Conservation (phyloP, 2,888 invertebrate genomes). For the Gerris lacustris region DNA sequence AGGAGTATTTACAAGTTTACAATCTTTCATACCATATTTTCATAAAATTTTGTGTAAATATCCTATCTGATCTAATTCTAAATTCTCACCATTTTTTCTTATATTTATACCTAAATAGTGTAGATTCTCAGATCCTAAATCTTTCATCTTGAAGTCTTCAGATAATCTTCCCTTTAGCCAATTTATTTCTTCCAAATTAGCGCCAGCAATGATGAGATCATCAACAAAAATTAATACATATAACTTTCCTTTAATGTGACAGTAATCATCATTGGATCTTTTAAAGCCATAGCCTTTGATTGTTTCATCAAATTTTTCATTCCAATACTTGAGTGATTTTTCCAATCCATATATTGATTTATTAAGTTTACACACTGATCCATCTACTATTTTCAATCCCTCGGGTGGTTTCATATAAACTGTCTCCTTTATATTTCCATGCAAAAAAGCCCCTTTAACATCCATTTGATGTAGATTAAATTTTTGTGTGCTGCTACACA, state of each 20-base stretch:
- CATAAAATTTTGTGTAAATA: constrained; percentile 22
- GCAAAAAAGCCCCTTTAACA: constrained; percentile 12
- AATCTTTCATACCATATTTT: constrained; percentile 23
- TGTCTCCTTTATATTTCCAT: constrained; percentile 3
- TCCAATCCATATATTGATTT: constrained; percentile 14
- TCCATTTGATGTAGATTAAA: constrained; percentile 12
- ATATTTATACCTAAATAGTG: not conserved
- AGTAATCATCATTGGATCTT: constrained; percentile 12
- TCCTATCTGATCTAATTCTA: constrained; percentile 19
- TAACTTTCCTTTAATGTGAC: not conserved
- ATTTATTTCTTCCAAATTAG: not conserved
- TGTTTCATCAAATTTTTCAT: constrained; percentile 9
- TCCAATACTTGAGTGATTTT: constrained; percentile 14
- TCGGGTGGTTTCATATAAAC: constrained; percentile 13
- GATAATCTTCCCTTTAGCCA: not conserved
- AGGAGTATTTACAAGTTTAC: constrained; percentile 14
- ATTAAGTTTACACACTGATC: constrained; percentile 8
- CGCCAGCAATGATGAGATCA: constrained; percentile 2
- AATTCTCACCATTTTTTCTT: not conserved
- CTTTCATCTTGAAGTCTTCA: not conserved
- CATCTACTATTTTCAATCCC: not conserved
- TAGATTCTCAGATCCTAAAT: not conserved
- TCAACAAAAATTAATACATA: constrained; percentile 15
- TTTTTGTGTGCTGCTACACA: not conserved
- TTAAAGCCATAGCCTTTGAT: constrained; percentile 7